phyloP scores from a whole-genome alignment of 1,140 invertebrate genomes.

The Laupala kohalensis region DNA sequence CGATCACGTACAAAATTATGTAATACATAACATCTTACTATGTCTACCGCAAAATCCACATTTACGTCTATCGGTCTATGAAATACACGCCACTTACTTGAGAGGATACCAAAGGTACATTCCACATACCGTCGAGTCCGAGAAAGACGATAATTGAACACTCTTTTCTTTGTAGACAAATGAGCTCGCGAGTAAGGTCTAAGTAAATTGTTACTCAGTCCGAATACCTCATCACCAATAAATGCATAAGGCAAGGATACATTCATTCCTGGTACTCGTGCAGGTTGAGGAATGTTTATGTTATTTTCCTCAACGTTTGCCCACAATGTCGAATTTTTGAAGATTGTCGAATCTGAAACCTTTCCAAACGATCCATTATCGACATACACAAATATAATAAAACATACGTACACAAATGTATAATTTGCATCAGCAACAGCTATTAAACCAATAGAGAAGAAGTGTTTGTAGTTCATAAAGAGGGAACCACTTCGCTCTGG shows the following conservation, averaged over 20 bases:
- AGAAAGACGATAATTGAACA: constrained; percentile 32
- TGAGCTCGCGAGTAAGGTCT: constrained; percentile 2
- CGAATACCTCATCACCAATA: constrained; percentile 23
- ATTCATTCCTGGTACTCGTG: background rate
- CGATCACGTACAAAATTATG: constrained; percentile 20
- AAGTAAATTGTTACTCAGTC: constrained; percentile 13
- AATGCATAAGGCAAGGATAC: constrained; percentile 12
- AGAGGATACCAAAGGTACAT: constrained; percentile 32
- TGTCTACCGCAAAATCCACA: constrained; percentile 16
- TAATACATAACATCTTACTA: constrained; percentile 21
- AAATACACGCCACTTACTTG: constrained; percentile 29
- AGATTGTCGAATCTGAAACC: background rate
- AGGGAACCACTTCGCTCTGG: constrained; percentile 21
- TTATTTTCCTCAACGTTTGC: background rate
- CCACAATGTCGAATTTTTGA: background rate
- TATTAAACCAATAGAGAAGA: constrained; percentile 27
- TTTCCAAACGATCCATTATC: constrained; percentile 27
- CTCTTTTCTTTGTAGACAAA: constrained; percentile 19
- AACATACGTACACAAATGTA: too few relatives aligned
- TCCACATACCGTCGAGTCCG: constrained; percentile 26
- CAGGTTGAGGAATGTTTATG: background rate
- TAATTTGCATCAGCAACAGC: constrained; percentile 27
- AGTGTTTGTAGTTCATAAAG: constrained; percentile 23
- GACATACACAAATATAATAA: background rate
- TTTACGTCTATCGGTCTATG: constrained; percentile 19